phyloP scores from a whole-genome alignment of 2,797 vertebrate genomes.

The Pseudochirops cupreus region DNA sequence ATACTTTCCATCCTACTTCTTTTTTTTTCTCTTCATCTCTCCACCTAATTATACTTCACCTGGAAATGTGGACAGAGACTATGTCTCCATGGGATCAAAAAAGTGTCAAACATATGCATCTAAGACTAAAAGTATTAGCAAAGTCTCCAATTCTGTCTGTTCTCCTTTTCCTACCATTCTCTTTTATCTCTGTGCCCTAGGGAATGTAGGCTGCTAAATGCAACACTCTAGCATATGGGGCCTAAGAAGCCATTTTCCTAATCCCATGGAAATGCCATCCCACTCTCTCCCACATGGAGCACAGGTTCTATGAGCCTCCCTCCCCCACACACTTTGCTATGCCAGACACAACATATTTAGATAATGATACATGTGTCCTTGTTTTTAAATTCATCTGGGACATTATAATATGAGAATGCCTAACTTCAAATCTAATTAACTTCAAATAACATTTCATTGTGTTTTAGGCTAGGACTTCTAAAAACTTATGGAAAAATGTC shows the following conservation, averaged over 20 bases:
- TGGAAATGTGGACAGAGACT: not conserved
- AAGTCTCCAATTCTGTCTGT: not conserved
- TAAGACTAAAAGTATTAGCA: not conserved
- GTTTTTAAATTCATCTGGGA: not conserved
- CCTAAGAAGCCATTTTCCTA: not conserved
- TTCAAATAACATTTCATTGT: not conserved
- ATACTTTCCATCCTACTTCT: not conserved
- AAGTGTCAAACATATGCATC: not conserved
- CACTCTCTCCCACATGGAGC: not conserved
- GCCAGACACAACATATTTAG: not conserved
- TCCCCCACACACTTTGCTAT: not conserved
- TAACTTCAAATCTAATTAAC: slow-evolving; percentile 4
- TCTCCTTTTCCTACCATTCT: not conserved
- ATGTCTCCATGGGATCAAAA: not conserved
- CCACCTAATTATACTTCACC: not conserved
- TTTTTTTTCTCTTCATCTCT: not conserved
- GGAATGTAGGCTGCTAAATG: not conserved
- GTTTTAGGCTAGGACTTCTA: not conserved
- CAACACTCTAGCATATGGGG: not conserved
- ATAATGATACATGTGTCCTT: slow-evolving; percentile 1
- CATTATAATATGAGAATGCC: not conserved
- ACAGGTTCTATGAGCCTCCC: not conserved
- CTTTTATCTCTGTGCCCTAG: not conserved
- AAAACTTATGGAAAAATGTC: not conserved
- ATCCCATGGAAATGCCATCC: not conserved